Conservation (phyloP, 2,797 vertebrate genomes). For the Salmo trutta region DNA sequence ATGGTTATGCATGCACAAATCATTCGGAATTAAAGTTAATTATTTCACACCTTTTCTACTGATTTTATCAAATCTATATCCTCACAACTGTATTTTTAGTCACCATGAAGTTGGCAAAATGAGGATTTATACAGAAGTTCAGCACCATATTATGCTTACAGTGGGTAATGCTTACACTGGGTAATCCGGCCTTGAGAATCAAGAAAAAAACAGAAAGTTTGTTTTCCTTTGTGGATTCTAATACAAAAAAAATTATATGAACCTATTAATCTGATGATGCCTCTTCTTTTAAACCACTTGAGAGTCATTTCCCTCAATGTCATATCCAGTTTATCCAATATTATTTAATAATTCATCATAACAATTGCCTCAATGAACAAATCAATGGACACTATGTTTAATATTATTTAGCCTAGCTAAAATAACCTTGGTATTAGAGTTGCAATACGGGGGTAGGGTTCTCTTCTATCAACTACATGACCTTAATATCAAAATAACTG, state of each 20-base stretch:
- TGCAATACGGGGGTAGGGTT: constrained; percentile 28
- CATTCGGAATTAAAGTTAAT: not conserved
- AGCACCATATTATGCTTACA: not conserved
- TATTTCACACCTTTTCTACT: not conserved
- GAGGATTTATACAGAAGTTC: not conserved
- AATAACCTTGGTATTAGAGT: constrained; percentile 25
- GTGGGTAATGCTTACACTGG: not conserved
- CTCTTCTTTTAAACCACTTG: no score
- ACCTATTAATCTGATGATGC: no score
- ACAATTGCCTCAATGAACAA: constrained; percentile 17
- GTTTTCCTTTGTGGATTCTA: not conserved
- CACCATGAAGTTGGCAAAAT: not conserved
- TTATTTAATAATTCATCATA: not conserved
- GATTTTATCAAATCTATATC: not conserved
- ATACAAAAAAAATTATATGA: not conserved
- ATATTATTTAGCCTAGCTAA: constrained; percentile 53
- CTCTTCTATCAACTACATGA: constrained; percentile 55
- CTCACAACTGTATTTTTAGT: not conserved
- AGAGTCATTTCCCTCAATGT: no score
- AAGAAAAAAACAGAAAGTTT: not conserved
- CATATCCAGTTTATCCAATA: no score
- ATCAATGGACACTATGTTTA: constrained; percentile 51
- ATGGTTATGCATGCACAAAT: not conserved
- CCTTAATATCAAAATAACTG: constrained; percentile 50
- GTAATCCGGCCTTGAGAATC: not conserved